These are phyloP conservation scores for Cherax quadricarinatus DNA, from an alignment of 1,140 invertebrate genomes.

Conservation along the genomic window DNA sequence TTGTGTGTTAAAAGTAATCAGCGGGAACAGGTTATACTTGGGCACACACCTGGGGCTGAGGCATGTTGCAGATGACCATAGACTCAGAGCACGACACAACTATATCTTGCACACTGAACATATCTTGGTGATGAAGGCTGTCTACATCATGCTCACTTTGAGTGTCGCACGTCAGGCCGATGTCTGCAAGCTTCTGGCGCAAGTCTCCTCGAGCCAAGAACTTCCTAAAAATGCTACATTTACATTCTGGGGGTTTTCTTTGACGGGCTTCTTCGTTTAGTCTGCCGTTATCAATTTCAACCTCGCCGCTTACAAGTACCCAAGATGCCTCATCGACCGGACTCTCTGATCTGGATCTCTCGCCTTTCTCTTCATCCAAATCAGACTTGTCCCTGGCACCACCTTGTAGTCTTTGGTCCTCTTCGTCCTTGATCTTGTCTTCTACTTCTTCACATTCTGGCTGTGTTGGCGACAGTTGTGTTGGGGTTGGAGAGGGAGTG, in stretches of 20 bases:
- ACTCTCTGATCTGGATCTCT: slow-evolving; percentile 24
- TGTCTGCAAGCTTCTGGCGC: slow-evolving; percentile 47
- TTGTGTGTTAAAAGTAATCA: no score
- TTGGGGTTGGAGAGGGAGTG: slow-evolving; percentile 35
- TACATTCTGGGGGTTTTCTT: slow-evolving; percentile 12
- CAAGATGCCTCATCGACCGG: slow-evolving; percentile 58
- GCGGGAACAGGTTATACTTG: no score
- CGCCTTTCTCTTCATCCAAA: slow-evolving; percentile 2
- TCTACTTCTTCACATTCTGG: background rate
- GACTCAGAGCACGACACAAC: slow-evolving; percentile 53
- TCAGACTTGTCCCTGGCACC: background rate
- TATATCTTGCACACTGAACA: slow-evolving; percentile 7
- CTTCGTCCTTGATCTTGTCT: background rate
- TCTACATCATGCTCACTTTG: background rate
- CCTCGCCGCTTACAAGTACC: slow-evolving; percentile 41
- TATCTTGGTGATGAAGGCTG: background rate
- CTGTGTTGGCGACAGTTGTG: background rate
- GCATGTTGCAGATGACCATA: slow-evolving; percentile 61
- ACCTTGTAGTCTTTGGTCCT: background rate
- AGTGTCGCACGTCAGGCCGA: slow-evolving; percentile 32
- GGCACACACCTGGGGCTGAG: slow-evolving; percentile 43
- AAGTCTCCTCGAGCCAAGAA: slow-evolving; percentile 52
- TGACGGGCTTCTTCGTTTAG: background rate
- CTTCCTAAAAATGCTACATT: slow-evolving; percentile 47
- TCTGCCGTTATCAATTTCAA: background rate